Evolutionary conservation across 2,797 vertebrate genomes (phyloP), one percentile per base, ranked within the genome.

Genomic region (Gambusia yucatana): DNA sequence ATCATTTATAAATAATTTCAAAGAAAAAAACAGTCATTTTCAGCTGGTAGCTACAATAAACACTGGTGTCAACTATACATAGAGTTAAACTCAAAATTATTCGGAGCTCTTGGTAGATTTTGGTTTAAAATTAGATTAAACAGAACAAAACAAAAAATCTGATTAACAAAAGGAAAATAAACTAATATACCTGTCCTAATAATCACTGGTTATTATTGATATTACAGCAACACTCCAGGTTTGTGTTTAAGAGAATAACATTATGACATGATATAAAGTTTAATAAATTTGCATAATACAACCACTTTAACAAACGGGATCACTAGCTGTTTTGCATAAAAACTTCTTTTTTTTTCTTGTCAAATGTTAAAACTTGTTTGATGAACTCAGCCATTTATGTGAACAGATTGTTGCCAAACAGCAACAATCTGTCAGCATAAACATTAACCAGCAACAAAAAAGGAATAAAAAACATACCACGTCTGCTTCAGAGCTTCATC

Each of bases 1-100:
- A 13, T 57, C 52, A 57, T 47, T 70, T 67, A 28, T 33, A 71
- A 41, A n/a, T 74, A 76, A 75, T 69, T 55, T 72, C 72, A 72
- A 57, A 77, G 11, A 67, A 3, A 67, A 3, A 72, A 0, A 20
- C 13, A 36, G n/a, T 39, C 22, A 28, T 47, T 20, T 30, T 63
- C 57, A 63, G 43, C 20, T 36, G 4, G 2, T 46, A 44, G 41
- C 13, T n/a, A 70, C 13, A 69, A 44, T 10, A 44, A n/a, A 43
- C 39, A 44, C 4, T 7, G 11, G 11, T 1, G 14, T 5, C 65
- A 43, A 44, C 67, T 6, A 13, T n/a, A 70, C 13, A 16, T 46
- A 46, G 14, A 70, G 6, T 70, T 70, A 44, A 11, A 20, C 6
- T 70, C 25, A 3, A 70, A 70, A 28, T 70, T 16, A 28, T 70